A percentile compares a stretch with the other conserved stretches of the same genome.
Conservation (phyloP, 2,797 vertebrate genomes). For the Poecilia picta region DNA sequence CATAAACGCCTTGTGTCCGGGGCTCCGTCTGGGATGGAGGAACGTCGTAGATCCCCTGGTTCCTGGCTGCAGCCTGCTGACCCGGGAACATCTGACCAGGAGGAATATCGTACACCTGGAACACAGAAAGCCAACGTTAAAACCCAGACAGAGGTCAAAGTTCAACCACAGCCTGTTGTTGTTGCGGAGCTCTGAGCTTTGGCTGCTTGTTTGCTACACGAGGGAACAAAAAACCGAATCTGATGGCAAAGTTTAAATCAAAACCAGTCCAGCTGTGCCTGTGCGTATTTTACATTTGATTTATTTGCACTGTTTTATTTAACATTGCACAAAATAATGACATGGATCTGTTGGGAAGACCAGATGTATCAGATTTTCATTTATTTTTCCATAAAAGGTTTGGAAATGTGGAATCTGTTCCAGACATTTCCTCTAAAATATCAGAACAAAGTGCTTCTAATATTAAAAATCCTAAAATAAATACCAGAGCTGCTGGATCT, state of each 20-base stretch:
- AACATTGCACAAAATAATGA: background rate
- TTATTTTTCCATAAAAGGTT: background rate
- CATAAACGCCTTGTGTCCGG: constrained; percentile 79
- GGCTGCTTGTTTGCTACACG: background rate
- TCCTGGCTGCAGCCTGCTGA: constrained; percentile 73
- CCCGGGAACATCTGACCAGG: constrained; percentile 80
- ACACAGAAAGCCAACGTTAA: constrained; percentile 47
- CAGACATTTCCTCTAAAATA: background rate
- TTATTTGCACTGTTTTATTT: background rate
- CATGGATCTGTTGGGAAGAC: background rate
- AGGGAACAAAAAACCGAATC: background rate
- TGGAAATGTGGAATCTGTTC: background rate
- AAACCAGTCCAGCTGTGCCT: background rate
- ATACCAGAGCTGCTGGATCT: background rate
- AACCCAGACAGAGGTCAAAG: background rate
- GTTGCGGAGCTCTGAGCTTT: background rate
- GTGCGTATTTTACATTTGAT: background rate
- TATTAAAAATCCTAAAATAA: background rate
- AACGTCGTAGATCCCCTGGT: constrained; percentile 85
- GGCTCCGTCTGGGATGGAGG: constrained; percentile 74
- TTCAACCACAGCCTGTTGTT: background rate
- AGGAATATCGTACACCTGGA: constrained; percentile 92
- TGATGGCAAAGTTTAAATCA: background rate
- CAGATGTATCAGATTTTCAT: background rate
- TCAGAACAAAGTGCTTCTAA: background rate